These are phyloP conservation scores for Charanyca ferruginea DNA, from an alignment of 2,888 invertebrate species.

Conservation along the genomic window DNA sequence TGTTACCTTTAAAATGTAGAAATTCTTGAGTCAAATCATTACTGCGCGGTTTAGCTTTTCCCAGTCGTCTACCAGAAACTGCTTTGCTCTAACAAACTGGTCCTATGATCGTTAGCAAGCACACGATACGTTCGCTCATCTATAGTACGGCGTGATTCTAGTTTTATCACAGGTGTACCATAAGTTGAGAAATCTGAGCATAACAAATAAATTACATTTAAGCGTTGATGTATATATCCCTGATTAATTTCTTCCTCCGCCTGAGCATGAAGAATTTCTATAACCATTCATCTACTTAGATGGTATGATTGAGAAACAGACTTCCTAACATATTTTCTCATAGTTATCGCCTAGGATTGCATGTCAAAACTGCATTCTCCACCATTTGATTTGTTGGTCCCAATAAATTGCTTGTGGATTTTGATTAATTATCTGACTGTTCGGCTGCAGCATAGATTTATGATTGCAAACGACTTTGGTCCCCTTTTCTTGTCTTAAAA, in stretches of 20 bases:
- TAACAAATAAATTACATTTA: conserved; percentile 15
- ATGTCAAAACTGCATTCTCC: conserved; percentile 53
- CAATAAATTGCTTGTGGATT: conserved; percentile 62
- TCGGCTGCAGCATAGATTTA: conserved; percentile 54
- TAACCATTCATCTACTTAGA: conserved; percentile 34
- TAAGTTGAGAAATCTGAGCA: conserved; percentile 34
- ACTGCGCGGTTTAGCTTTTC: conserved; percentile 32
- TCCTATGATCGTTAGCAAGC: conserved; percentile 49
- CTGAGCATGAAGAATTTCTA: conserved; percentile 41
- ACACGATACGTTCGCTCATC: conserved; percentile 48
- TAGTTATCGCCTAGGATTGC: conserved; percentile 53
- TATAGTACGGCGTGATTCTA: conserved; percentile 32
- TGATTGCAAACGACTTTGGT: conserved; percentile 43
- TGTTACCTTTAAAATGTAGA: conserved; percentile 16
- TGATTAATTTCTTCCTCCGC: conserved; percentile 30
- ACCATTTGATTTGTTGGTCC: conserved; percentile 56
- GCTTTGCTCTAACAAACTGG: conserved; percentile 49
- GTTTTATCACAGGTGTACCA: conserved; percentile 49
- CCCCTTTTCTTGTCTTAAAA: conserved; percentile 42
- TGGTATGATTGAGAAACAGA: conserved; percentile 48
- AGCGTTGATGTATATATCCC: conserved; percentile 8
- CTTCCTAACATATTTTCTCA: conserved; percentile 49
- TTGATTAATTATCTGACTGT: conserved; percentile 63
- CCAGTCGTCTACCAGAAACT: conserved; percentile 36
- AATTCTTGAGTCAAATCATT: conserved; percentile 42